Percentiles rank a stretch among this genome's conserved stretches.
These are phyloP conservation scores for Eudyptes chrysolophus DNA, from an alignment of 2,113 vertebrate genomes.

Conservation along the genomic window DNA sequence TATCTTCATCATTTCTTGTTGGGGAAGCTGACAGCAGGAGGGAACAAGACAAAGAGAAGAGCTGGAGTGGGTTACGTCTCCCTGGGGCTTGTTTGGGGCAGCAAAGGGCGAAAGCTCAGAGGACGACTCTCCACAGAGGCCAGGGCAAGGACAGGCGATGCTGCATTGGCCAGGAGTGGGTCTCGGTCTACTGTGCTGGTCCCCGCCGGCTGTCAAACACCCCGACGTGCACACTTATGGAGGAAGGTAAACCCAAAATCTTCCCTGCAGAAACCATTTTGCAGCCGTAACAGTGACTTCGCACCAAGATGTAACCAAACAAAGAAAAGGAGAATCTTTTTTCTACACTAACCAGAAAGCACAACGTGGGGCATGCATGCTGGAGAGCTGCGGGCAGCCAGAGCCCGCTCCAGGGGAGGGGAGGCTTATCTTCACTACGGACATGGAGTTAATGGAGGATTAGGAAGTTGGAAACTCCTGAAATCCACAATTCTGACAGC, in stretches of 20 bases:
- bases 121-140: fast-evolving
- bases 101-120: not conserved
- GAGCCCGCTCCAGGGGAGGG: fast-evolving
- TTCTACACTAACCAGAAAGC: not conserved
- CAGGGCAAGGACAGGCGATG: not conserved
- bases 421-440: not conserved
- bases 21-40: not conserved
- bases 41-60: constrained; percentile 1
- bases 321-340: not conserved
- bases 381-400: not conserved
- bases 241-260: not conserved
- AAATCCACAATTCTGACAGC: not conserved
- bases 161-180: not conserved
- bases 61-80: not conserved
- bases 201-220: not conserved
- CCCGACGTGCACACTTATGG: too few relatives aligned
- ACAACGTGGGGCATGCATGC: fast-evolving
- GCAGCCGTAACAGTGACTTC: fast-evolving
- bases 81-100: not conserved
- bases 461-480: not conserved
- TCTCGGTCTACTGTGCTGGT: not conserved
- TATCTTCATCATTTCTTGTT: constrained; percentile 40
- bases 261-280: not conserved
- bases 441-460: not conserved
- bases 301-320: not conserved